phyloP scores from a whole-genome alignment of 2,888 invertebrate genomes.

The Scelioninae gen. 2 region DNA sequence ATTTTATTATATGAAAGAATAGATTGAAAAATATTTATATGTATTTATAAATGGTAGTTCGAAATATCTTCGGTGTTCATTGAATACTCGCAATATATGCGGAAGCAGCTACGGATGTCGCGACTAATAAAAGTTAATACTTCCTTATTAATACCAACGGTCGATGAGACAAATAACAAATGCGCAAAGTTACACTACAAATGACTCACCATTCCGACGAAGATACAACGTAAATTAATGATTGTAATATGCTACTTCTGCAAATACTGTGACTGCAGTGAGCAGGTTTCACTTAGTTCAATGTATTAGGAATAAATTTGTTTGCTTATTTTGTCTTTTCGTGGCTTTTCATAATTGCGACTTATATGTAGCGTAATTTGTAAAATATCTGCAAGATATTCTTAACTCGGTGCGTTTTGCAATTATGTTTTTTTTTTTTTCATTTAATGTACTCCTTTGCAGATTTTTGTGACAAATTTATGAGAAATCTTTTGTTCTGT shows the following conservation, averaged over 20 bases:
- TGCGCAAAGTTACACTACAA: conserved; percentile 25
- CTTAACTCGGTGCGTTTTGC: no score
- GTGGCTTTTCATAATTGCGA: no score
- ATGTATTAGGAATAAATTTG: neutral
- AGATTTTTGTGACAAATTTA: no score
- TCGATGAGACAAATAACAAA: conserved; percentile 51
- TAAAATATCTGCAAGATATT: no score
- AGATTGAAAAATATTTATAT: conserved; percentile 1
- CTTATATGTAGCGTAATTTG: no score
- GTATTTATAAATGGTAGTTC: conserved; percentile 13
- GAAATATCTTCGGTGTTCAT: conserved; percentile 5
- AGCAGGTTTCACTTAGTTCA: conserved; percentile 5
- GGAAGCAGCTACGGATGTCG: conserved; percentile 45
- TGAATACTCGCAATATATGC: conserved; percentile 22
- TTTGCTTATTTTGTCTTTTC: no score
- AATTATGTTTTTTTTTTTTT: no score
- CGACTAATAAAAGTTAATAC: conserved; percentile 45
- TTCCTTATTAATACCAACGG: conserved; percentile 39
- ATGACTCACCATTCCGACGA: conserved; percentile 34
- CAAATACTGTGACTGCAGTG: conserved; percentile 11
- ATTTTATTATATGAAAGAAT: neutral
- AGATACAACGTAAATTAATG: conserved; percentile 45
- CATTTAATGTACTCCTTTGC: no score
- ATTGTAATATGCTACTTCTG: conserved; percentile 37
- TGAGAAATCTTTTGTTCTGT: no score